Base-by-base conservation (phyloP, 2,797 vertebrate genomes). In the Petrocephalus schoutedeni region DNA sequence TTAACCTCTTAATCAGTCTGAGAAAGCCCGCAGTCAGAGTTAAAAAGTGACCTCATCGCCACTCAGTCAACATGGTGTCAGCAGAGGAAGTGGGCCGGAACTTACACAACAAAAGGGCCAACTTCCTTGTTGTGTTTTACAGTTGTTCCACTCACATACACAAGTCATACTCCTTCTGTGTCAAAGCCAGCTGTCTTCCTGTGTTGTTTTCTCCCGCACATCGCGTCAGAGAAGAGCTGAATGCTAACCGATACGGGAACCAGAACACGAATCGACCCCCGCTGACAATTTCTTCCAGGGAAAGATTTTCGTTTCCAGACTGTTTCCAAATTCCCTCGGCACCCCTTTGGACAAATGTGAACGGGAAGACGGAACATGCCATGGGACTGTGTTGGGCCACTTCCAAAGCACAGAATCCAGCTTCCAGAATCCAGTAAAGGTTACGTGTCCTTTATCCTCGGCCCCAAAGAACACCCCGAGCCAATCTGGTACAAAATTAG, bases 11-110 rank as follows among this genome's bases (percentile, higher is more conserved):
- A 77, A 77, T 49, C 71, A 77, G 71, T 77, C 36, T 45, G 41
- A 49, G 16, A 41, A 77, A 41, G 71, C 71, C 32, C n/a, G 71
- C 9, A 41, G 71, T 77, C 41, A 71, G 32, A 77, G 71, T 9
- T 49, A 19, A n/a, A 77, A 7, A 41, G 71, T 77, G 71, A 77
- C 36, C 41, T 77, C 71, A 77, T 77, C 71, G n/a, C 36, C 71
- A 49, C 14, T 77, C 71, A 77, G 32, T 77, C 71, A 77, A 77
- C 71, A 77, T 77, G 71, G 45, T 77, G 71, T 77, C 71, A 77
- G 6, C 71, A 49, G 41, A 77, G 71, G 71, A 77, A 77, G 71
- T 7, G 41, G 19, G 36, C 41, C 5, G 71, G 71, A 77, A n/a
- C 36, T 2, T 77, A n/a, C 71, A 77, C 36, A 77, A 77, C 71